Conservation (phyloP, 2,113 vertebrate species). For the Symphodus melops region DNA sequence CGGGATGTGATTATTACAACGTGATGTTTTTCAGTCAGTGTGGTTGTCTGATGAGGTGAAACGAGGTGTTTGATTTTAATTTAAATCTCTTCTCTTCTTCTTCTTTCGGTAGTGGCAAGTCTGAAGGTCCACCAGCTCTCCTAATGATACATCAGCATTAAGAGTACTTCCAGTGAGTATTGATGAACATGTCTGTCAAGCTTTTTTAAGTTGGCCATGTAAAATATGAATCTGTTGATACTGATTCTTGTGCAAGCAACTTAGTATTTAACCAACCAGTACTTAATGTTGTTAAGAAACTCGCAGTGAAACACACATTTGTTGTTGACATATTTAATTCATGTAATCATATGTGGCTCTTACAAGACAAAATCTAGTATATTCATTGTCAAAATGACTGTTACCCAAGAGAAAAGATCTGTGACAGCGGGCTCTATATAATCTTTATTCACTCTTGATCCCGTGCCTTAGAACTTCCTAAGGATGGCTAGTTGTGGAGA, state of each 20-base stretch:
- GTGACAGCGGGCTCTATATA: too few relatives aligned
- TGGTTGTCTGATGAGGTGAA: neutral
- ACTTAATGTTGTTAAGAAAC: too few relatives aligned
- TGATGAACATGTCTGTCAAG: slow-evolving; percentile 9
- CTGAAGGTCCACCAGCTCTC: slow-evolving; percentile 86
- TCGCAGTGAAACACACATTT: too few relatives aligned
- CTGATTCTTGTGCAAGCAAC: too few relatives aligned
- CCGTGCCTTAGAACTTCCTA: slow-evolving; percentile 61
- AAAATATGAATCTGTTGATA: neutral
- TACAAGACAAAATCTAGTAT: too few relatives aligned
- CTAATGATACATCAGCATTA: slow-evolving; percentile 89
- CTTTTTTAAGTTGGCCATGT: neutral
- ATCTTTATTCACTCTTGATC: slow-evolving; percentile 1
- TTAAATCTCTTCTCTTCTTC: slow-evolving; percentile 44
- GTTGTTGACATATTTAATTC: too few relatives aligned
- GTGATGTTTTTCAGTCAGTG: neutral
- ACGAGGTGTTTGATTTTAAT: neutral
- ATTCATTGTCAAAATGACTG: too few relatives aligned
- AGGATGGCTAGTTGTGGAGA: slow-evolving; percentile 99
- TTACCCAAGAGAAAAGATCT: too few relatives aligned
- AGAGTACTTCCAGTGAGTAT: slow-evolving; percentile 86
- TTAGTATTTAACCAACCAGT: too few relatives aligned
- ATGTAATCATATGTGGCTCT: too few relatives aligned
- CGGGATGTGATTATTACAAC: neutral
- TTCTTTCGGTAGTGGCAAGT: slow-evolving; percentile 79